These are phyloP conservation scores for Eulimnadia texana DNA, from an alignment of 1,140 invertebrate genomes.

Conservation along the genomic window DNA sequence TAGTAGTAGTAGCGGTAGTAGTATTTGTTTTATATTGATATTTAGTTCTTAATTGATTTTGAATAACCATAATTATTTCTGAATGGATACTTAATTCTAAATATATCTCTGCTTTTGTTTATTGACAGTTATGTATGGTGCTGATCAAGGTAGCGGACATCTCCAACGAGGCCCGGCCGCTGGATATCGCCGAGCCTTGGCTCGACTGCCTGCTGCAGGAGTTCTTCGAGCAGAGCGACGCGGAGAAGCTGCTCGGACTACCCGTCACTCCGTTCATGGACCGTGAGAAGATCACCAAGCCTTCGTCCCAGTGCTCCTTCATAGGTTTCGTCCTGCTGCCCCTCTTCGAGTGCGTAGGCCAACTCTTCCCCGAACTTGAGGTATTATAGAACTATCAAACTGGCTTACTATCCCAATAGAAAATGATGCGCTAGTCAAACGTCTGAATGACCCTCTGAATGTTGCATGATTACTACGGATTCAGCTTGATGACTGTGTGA, in stretches of 20 bases:
- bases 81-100: too few relatives aligned
- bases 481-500: too few relatives aligned
- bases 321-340: conserved; percentile 70
- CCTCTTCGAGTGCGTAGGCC: conserved; percentile 56
- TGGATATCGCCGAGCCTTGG: conserved; percentile 75
- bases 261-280: conserved; percentile 82
- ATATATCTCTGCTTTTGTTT: background rate
- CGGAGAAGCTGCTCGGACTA: conserved; percentile 66
- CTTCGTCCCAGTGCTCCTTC: conserved; percentile 69
- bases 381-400: conserved; percentile 26
- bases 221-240: conserved; percentile 67
- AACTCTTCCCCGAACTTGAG: conserved; percentile 51
- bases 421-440: too few relatives aligned
- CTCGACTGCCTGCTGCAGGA: conserved; percentile 57
- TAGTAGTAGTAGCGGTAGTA: too few relatives aligned
- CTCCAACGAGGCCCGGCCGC: conserved; percentile 68
- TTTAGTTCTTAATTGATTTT: background rate
- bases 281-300: conserved; percentile 74
- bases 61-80: too few relatives aligned
- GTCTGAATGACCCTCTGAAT: too few relatives aligned
- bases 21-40: too few relatives aligned
- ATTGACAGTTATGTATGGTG: conserved; percentile 60
- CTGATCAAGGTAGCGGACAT: conserved; percentile 77
- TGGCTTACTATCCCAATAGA: too few relatives aligned
- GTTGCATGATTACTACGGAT: too few relatives aligned